A percentile compares a stretch with the other conserved stretches of the same genome.
Evolutionary conservation across 2,113 vertebrate genomes (phyloP).

Genomic region (Phasianus colchicus): DNA sequence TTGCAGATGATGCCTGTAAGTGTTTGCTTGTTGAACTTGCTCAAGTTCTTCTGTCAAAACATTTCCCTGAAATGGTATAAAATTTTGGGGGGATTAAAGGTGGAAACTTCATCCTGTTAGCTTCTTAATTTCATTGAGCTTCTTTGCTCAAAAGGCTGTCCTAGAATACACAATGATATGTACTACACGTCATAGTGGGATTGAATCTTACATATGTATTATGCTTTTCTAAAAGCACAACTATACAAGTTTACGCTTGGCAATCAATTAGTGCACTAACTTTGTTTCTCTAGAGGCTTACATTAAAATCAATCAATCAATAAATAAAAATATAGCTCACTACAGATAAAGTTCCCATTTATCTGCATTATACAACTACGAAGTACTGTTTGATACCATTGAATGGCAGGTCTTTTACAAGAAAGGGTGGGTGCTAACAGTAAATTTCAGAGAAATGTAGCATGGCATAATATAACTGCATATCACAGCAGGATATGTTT

Average conservation of each 20-base stretch:
- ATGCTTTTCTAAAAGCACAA: conserved; percentile 3
- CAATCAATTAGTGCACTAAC: background rate
- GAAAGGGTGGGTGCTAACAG: background rate
- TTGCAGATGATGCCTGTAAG: background rate
- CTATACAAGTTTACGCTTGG: background rate
- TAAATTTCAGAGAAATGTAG: conserved; percentile 1
- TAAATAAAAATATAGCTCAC: background rate
- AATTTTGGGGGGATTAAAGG: background rate
- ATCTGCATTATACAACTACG: background rate
- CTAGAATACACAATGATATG: background rate
- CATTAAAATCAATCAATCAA: conserved; percentile 6
- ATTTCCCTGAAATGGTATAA: background rate
- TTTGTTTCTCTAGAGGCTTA: background rate
- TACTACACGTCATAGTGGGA: background rate
- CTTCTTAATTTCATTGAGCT: conserved; percentile 1
- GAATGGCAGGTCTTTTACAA: background rate
- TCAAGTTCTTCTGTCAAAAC: conserved; percentile 32
- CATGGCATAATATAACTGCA: background rate
- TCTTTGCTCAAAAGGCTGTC: background rate
- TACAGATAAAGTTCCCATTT: background rate
- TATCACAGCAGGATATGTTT: background rate
- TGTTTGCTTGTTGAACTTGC: conserved; percentile 30
- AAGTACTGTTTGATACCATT: background rate
- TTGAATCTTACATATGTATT: background rate
- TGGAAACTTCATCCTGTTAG: background rate